These are phyloP conservation scores for Drosophila aff. DNA, from an alignment of 1,140 invertebrate species.

Conservation along the genomic window DNA sequence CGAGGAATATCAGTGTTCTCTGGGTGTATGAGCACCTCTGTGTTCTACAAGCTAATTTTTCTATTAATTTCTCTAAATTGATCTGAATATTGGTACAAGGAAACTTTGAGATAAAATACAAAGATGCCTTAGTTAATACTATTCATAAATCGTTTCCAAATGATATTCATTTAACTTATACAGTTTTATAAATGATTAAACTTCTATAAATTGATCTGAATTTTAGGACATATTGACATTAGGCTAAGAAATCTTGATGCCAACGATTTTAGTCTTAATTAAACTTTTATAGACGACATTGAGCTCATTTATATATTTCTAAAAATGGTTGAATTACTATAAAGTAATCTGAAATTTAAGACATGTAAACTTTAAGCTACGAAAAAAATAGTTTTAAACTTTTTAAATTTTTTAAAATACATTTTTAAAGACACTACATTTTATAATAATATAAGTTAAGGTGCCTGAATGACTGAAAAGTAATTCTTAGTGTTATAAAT, in stretches of 20 bases:
- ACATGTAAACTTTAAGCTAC: not conserved
- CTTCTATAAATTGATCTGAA: not conserved
- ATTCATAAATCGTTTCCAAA: not conserved
- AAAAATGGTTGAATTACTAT: not conserved
- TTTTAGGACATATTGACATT: too few relatives aligned
- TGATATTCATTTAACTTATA: too few relatives aligned
- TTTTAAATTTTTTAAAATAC: not conserved
- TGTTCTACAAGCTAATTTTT: too few relatives aligned
- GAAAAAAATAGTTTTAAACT: too few relatives aligned
- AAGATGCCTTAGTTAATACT: not conserved
- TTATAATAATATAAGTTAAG: not conserved
- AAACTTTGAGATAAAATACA: not conserved
- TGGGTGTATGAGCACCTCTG: not conserved
- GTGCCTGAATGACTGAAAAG: not conserved
- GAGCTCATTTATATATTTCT: not conserved
- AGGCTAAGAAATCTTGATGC: too few relatives aligned
- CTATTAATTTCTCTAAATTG: not conserved
- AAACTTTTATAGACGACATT: not conserved
- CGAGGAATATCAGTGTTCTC: not conserved
- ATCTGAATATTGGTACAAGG: not conserved
- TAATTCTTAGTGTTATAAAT: not conserved
- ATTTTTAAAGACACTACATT: not conserved
- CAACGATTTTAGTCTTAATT: not conserved
- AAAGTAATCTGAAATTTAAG: not conserved
- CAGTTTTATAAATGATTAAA: not conserved